A percentile compares a stretch with the other conserved stretches of the same genome.
Evolutionary conservation across 2,113 vertebrate genomes (phyloP).

Genomic region (Myotis yumanensis): DNA sequence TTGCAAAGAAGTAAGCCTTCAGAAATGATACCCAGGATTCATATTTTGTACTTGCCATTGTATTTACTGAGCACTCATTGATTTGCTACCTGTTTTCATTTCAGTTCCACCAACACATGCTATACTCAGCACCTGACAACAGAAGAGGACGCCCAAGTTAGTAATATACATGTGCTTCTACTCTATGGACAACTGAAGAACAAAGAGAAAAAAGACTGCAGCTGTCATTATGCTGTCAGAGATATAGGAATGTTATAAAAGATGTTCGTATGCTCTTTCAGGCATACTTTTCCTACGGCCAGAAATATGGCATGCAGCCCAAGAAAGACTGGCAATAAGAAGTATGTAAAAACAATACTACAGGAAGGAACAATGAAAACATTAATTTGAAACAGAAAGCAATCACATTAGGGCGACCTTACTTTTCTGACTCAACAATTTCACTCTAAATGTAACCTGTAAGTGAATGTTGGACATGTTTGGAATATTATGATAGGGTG

Average conservation of each 20-base stretch:
- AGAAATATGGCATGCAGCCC: slow-evolving; percentile 55
- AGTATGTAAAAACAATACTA: slow-evolving; percentile 40
- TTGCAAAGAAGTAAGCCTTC: slow-evolving; percentile 8
- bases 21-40: not conserved
- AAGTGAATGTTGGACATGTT: slow-evolving; percentile 13
- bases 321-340: slow-evolving; percentile 34
- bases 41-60: not conserved
- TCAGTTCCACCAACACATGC: not conserved
- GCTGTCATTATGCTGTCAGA: slow-evolving; percentile 41
- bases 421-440: slow-evolving; percentile 47
- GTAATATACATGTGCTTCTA: not conserved
- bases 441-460: slow-evolving; percentile 17
- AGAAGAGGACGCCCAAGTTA: not conserved
- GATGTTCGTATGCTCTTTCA: slow-evolving; percentile 47
- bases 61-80: not conserved
- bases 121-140: slow-evolving; percentile 1
- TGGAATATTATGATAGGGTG: not conserved
- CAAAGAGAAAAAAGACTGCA: slow-evolving; percentile 19
- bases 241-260: slow-evolving; percentile 35
- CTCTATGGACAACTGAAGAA: slow-evolving; percentile 35
- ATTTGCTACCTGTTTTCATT: slow-evolving; percentile 17
- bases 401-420: not conserved
- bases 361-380: slow-evolving; percentile 58
- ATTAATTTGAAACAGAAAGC: slow-evolving; percentile 49
- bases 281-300: slow-evolving; percentile 43